These are phyloP conservation scores for Chlorops oryzae DNA, from an alignment of 1,140 invertebrate genomes.

Conservation along the genomic window DNA sequence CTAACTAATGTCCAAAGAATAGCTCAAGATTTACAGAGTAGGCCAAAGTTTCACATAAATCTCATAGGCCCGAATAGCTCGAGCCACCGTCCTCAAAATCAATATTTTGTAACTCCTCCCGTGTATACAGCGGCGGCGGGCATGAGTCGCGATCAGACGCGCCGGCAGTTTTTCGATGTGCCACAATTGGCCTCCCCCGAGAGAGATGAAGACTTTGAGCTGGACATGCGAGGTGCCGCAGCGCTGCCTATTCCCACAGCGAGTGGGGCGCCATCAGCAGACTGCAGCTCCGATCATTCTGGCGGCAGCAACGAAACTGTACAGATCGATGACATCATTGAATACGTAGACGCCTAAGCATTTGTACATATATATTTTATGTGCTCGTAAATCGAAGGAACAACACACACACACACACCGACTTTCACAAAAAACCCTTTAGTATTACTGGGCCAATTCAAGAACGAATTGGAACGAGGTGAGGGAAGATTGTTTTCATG, in stretches of 20 bases:
- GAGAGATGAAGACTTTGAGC: conserved; percentile 23
- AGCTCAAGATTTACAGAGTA: conserved; percentile 29
- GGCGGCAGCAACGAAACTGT: conserved; percentile 45
- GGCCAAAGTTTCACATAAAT: conserved; percentile 32
- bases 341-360: conserved; percentile 34
- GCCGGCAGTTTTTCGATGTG: background rate
- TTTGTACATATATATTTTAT: no score
- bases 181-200: conserved; percentile 9
- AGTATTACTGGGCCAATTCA: no score
- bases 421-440: no score
- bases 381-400: no score
- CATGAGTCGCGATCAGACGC: background rate
- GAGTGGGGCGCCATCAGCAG: no score
- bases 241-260: no score
- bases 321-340: conserved; percentile 42
- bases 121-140: conserved; percentile 11
- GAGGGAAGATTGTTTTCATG: no score
- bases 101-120: conserved; percentile 17
- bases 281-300: conserved; percentile 43
- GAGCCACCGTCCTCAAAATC: conserved; percentile 22
- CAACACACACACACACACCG: no score
- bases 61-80: conserved; percentile 28
- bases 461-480: no score
- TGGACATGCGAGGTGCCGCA: conserved; percentile 33
- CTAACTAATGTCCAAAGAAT: conserved; percentile 30